Conservation (phyloP, 2,797 vertebrate genomes). For the Falco novaeseelandiae region DNA sequence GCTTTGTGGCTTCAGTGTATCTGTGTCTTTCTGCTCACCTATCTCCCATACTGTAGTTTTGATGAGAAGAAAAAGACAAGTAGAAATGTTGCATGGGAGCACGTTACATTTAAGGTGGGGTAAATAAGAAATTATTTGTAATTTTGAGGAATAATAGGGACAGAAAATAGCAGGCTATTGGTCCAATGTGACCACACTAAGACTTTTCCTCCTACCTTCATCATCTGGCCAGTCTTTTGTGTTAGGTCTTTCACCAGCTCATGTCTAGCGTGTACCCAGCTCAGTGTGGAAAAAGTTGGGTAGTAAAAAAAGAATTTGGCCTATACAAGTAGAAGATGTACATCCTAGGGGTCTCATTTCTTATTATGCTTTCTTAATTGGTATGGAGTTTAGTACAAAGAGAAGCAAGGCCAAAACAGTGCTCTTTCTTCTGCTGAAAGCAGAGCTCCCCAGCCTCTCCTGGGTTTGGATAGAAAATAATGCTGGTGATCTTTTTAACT, state of each 20-base stretch:
- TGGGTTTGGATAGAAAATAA: background rate
- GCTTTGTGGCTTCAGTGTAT: background rate
- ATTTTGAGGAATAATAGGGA: background rate
- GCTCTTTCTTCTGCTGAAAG: background rate
- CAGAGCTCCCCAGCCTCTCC: background rate
- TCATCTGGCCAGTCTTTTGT: background rate
- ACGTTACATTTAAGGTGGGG: background rate
- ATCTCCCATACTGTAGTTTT: background rate
- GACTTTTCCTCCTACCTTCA: background rate
- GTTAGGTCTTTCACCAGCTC: background rate
- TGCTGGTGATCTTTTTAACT: background rate
- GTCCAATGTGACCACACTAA: background rate
- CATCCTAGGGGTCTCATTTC: background rate
- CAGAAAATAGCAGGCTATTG: background rate
- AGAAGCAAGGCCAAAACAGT: background rate
- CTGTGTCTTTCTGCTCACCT: background rate
- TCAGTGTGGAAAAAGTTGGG: background rate
- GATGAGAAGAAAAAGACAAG: background rate
- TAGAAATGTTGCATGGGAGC: background rate
- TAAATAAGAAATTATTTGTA: background rate
- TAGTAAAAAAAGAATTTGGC: background rate
- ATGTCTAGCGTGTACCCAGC: background rate
- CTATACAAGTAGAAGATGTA: background rate
- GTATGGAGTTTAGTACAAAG: background rate
- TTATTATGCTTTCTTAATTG: background rate